A percentile compares a stretch with the other conserved stretches of the same genome.
Conservation (phyloP, 2,888 invertebrate species). For the Caenorhabditis sp. region DNA sequence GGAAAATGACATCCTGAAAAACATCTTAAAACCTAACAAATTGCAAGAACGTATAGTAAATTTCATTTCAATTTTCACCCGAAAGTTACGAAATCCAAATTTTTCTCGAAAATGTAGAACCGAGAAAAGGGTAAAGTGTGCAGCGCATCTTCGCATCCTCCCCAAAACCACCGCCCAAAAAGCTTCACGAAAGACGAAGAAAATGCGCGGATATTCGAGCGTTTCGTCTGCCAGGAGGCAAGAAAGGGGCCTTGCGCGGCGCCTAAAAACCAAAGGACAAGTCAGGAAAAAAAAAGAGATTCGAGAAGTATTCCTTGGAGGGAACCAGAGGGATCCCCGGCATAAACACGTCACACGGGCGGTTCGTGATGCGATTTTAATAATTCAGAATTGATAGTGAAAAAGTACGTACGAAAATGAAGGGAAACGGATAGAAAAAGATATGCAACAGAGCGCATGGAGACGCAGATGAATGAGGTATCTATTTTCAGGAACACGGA, state of each 20-base stretch:
- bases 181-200: constrained; percentile 4
- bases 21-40: too few species aligned
- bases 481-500: constrained; percentile 11
- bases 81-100: neutral
- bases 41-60: too few species aligned
- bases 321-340: neutral
- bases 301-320: constrained; percentile 36
- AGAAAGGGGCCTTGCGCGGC: constrained; percentile 3
- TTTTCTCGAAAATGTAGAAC: neutral
- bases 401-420: neutral
- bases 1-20: too few species aligned
- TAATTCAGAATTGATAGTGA: neutral
- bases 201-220: constrained; percentile 61
- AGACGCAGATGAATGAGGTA: neutral
- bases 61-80: too few species aligned
- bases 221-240: constrained; percentile 31
- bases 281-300: constrained; percentile 35
- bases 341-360: constrained; percentile 10
- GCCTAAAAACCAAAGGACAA: constrained; percentile 51
- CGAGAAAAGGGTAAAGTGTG: neutral
- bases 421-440: constrained; percentile 1
- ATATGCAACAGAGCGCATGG: neutral
- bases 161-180: neutral
- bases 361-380: constrained; percentile 17
- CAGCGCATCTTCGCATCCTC: neutral